Evolutionary conservation across 2,113 vertebrate genomes (phyloP).

Genomic region (Pseudopodoces humilis): DNA sequence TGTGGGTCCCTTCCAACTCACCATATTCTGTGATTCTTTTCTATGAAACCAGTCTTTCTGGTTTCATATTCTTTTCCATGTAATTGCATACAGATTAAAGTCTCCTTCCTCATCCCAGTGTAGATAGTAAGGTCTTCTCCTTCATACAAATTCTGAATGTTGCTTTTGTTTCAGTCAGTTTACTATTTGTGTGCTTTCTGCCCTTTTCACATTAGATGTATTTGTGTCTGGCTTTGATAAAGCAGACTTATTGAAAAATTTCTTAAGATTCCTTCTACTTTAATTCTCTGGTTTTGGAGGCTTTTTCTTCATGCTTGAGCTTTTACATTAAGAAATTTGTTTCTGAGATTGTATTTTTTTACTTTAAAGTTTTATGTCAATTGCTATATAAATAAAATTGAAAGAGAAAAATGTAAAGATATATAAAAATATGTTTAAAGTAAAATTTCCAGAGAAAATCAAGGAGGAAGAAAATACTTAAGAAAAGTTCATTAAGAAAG

Average conservation of each 20-base stretch:
- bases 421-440: neutral
- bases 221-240: neutral
- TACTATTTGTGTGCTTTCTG: neutral
- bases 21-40: neutral
- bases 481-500: neutral
- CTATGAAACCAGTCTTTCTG: neutral
- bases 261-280: neutral
- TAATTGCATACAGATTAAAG: neutral
- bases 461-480: neutral
- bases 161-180: neutral
- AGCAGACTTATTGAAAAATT: neutral
- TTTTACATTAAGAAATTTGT: neutral
- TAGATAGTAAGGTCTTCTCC: neutral
- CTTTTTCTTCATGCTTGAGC: neutral
- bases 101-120: neutral
- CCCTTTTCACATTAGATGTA: neutral
- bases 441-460: neutral
- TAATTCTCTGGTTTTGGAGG: neutral
- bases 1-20: neutral
- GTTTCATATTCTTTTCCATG: neutral
- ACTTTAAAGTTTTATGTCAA: neutral
- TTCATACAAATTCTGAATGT: neutral
- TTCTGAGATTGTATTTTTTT: neutral
- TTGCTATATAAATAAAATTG: neutral
- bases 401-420: neutral